Evolutionary conservation across 2,888 invertebrate genomes (phyloP), one percentile per base, ranked within the genome.

Genomic region (Blastobasis lacticolella): DNA sequence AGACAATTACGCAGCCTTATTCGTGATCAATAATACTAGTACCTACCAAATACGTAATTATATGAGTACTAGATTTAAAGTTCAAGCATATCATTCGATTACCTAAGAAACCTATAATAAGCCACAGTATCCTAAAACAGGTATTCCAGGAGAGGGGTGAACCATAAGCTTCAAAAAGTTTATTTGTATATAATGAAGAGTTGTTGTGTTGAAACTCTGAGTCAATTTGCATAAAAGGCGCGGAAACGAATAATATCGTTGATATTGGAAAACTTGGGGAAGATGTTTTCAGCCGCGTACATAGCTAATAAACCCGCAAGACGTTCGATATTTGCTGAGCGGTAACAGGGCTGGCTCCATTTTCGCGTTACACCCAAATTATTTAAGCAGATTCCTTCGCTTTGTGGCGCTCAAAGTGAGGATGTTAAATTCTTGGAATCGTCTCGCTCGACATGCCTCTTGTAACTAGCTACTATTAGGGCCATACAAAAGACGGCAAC

Each of bases 191-290:
- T 71, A 67, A 71, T 63, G 66, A 66, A 61, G 58, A 64, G 52
- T 59, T 61, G 63, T 63, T 64, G 69, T 67, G 64, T 60, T 59
- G 59, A 57, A 67, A 62, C 65, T 67, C 57, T 61, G 55, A 65
- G 62, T 63, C 58, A 68, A 75, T 75, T 73, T 71, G 61, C 71
- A 75, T 74, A 70, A 70, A 69, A 69, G 66, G 65, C 63, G 67
- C 59, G 61, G 67, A 67, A 75, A 73, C 69, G 70, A 78, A 78
- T 75, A 75, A 75, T 74, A 78, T 72, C 66, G 64, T 61, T 67
- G 73, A 77, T 79, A 83, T 83, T 82, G 76, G 75, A 67, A 78
- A 81, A 83, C 75, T 83, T 79, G 63, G 70, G 61, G 66, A 61
- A 64, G 66, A 69, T 72, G 69, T 73, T 74, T 75, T 72, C 69